phyloP scores from a whole-genome alignment of 2,888 invertebrate species.

The Lithophane leautieri region DNA sequence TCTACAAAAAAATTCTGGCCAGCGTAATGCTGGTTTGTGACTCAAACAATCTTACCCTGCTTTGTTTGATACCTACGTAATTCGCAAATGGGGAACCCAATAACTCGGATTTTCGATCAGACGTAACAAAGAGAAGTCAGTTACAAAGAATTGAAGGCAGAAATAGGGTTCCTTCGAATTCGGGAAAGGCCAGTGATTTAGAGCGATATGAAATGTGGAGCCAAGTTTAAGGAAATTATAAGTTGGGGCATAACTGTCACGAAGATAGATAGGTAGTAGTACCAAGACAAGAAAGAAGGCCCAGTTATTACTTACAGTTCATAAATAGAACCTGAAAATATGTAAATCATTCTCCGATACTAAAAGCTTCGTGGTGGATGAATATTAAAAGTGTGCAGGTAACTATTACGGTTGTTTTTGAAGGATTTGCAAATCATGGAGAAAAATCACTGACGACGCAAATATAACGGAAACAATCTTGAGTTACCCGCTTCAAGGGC shows the following conservation, averaged over 20 bases:
- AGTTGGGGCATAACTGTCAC: not conserved
- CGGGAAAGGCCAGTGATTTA: conserved; percentile 45
- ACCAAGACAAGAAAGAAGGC: not conserved
- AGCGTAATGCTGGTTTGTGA: conserved; percentile 3
- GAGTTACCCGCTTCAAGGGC: conserved; percentile 34
- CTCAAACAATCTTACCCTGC: conserved; percentile 24
- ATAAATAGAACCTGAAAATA: conserved; percentile 5
- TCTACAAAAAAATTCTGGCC: not conserved
- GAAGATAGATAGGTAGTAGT: not conserved
- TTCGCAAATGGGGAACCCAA: conserved; percentile 36
- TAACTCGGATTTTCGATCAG: conserved; percentile 51
- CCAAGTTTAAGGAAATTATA: conserved; percentile 21
- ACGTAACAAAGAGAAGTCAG: conserved; percentile 46
- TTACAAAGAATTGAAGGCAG: conserved; percentile 44
- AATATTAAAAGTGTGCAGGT: conserved; percentile 15
- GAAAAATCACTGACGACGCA: conserved; percentile 28
- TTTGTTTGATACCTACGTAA: conserved; percentile 29
- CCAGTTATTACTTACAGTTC: not conserved
- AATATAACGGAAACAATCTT: conserved; percentile 48
- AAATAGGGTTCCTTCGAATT: conserved; percentile 32
- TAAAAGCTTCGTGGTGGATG: conserved; percentile 10
- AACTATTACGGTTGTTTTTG: conserved; percentile 9
- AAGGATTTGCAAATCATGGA: conserved; percentile 36
- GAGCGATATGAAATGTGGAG: conserved; percentile 23
- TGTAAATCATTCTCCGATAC: not conserved